Percentiles rank a stretch among this genome's conserved stretches.
phyloP scores from a whole-genome alignment of 2,113 vertebrate genomes.

The Bos javanicus region DNA sequence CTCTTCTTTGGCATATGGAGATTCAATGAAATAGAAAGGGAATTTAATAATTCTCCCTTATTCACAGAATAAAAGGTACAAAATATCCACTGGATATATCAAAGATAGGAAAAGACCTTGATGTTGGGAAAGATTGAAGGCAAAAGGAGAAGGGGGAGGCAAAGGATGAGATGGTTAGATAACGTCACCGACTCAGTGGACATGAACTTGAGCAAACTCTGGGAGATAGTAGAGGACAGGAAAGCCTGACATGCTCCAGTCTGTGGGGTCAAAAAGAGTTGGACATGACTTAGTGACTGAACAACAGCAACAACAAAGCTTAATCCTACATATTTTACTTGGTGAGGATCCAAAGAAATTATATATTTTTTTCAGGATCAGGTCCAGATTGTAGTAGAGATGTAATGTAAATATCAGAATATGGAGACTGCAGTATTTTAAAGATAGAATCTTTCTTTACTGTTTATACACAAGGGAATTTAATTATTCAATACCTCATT shows the following conservation, averaged over 20 bases:
- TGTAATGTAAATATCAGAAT: background rate
- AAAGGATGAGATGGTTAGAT: background rate
- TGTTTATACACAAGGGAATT: background rate
- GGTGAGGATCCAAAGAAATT: background rate
- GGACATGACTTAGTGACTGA: background rate
- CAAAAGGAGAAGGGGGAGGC: background rate
- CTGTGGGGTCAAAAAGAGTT: background rate
- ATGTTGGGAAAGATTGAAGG: background rate
- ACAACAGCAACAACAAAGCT: background rate
- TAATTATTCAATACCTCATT: background rate
- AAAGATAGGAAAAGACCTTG: background rate
- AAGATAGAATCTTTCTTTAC: background rate
- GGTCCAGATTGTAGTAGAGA: background rate
- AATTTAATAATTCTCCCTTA: background rate
- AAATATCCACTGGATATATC: background rate
- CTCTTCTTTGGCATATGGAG: background rate
- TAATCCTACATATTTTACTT: background rate
- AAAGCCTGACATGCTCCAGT: background rate
- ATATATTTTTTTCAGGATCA: background rate
- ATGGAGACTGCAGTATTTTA: background rate
- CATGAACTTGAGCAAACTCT: background rate
- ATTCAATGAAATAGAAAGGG: background rate
- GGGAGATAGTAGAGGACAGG: background rate
- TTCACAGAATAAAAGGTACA: background rate
- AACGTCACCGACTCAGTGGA: fast-evolving